Evolutionary conservation across 2,888 invertebrate genomes (phyloP).

Genomic region (Coelinius sp.): DNA sequence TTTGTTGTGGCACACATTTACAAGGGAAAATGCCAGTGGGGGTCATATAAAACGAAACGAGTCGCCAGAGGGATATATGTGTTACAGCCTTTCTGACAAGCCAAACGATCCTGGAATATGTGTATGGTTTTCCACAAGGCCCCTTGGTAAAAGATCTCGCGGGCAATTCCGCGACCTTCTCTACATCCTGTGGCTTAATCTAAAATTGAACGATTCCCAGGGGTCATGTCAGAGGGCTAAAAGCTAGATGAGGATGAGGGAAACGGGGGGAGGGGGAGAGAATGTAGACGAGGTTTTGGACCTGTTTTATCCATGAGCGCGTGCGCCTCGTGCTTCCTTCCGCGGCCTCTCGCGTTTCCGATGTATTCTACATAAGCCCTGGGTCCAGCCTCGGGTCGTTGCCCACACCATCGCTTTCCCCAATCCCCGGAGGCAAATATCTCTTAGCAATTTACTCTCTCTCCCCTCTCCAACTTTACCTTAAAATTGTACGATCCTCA

Average conservation of each 20-base stretch:
- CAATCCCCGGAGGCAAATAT: conserved; percentile 59
- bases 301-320: conserved; percentile 35
- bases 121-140: conserved; percentile 18
- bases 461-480: background rate
- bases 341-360: conserved; percentile 29
- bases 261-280: conserved; percentile 30
- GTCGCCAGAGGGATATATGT: conserved; percentile 25
- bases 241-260: conserved; percentile 32
- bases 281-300: conserved; percentile 16
- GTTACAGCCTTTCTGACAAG: conserved; percentile 25
- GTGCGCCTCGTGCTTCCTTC: conserved; percentile 29
- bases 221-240: conserved; percentile 39
- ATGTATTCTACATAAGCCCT: conserved; percentile 50
- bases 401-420: conserved; percentile 51
- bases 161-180: conserved; percentile 38
- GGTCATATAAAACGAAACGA: conserved; percentile 26
- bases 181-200: conserved; percentile 53
- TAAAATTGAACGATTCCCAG: conserved; percentile 65
- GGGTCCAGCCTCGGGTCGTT: conserved; percentile 51
- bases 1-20: background rate
- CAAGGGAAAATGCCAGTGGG: background rate
- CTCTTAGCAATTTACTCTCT: conserved; percentile 60
- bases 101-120: conserved; percentile 28
- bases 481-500: conserved; percentile 11
- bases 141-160: conserved; percentile 23